A percentile compares a stretch with the other conserved stretches of the same genome.
Evolutionary conservation across 2,888 invertebrate genomes (phyloP).

Genomic region (Byasa hedistus): DNA sequence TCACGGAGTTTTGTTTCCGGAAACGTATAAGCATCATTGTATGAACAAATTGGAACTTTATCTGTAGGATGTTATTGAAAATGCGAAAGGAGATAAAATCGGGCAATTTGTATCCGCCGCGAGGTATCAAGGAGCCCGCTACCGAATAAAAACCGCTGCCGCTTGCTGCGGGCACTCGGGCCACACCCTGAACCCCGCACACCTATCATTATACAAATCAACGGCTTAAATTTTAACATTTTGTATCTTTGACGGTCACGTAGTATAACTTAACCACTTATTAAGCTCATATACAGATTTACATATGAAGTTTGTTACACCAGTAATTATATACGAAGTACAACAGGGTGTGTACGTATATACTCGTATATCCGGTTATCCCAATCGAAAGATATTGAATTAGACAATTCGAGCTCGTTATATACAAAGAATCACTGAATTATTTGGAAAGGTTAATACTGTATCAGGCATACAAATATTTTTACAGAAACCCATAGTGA

Average conservation of each 20-base stretch:
- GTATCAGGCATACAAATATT: too few relatives aligned
- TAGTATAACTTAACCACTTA: not conserved
- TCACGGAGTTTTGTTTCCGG: too few relatives aligned
- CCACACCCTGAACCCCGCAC: slow-evolving; percentile 43
- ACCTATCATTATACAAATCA: slow-evolving; percentile 38
- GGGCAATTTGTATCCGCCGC: slow-evolving; percentile 31
- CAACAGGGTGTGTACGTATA: too few relatives aligned
- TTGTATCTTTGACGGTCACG: not conserved
- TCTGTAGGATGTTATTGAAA: not conserved
- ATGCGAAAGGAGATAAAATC: not conserved
- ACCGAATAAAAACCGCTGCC: slow-evolving; percentile 45
- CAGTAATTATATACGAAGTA: too few relatives aligned
- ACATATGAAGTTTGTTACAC: not conserved
- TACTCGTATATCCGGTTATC: too few relatives aligned
- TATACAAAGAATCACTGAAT: too few relatives aligned
- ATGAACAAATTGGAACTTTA: not conserved
- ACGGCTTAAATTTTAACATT: not conserved
- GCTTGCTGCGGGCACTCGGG: slow-evolving; percentile 46
- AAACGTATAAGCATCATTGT: too few relatives aligned
- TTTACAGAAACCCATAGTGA: too few relatives aligned
- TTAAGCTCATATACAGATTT: not conserved
- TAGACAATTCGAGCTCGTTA: too few relatives aligned
- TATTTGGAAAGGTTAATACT: too few relatives aligned
- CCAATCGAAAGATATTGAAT: too few relatives aligned
- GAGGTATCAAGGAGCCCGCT: slow-evolving; percentile 41